Conservation (phyloP, 2,113 vertebrate species). For the Nansenia antarctica region DNA sequence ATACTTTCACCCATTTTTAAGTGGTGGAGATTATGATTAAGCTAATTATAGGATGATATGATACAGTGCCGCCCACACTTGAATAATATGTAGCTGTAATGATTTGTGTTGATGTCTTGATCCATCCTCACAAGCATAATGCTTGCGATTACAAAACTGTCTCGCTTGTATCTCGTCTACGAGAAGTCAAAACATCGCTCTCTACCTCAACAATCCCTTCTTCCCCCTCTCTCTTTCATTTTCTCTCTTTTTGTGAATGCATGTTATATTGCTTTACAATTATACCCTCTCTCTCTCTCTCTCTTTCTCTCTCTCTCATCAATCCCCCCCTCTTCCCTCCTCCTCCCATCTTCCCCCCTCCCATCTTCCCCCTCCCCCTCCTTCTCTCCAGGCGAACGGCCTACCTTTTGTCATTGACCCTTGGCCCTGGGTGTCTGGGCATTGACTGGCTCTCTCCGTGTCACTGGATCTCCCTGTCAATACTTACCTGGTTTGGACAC, state of each 20-base stretch:
- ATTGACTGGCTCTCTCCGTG: slow-evolving; percentile 74
- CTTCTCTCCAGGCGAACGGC: slow-evolving; percentile 33
- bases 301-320: slow-evolving; percentile 13
- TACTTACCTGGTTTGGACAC: slow-evolving; percentile 81
- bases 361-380: slow-evolving; percentile 57
- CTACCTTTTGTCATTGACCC: slow-evolving; percentile 76
- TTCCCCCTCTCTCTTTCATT: background rate
- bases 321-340: background rate
- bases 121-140: no score
- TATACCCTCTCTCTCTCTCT: slow-evolving; percentile 7
- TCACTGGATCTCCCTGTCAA: slow-evolving; percentile 80
- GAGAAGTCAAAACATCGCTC: slow-evolving; percentile 22
- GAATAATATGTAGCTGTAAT: background rate
- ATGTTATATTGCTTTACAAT: background rate
- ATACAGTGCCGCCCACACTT: no score
- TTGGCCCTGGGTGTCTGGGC: slow-evolving; percentile 69
- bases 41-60: background rate
- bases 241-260: background rate
- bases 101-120: background rate
- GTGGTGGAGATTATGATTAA: background rate
- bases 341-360: background rate
- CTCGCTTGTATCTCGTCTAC: no score
- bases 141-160: no score
- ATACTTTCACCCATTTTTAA: background rate
- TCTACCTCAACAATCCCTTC: slow-evolving; percentile 45